Percentiles rank a stretch among this genome's conserved stretches.
These are phyloP conservation scores for Drosophila parabipectinata DNA, from an alignment of 1,140 invertebrate genomes.

Conservation along the genomic window DNA sequence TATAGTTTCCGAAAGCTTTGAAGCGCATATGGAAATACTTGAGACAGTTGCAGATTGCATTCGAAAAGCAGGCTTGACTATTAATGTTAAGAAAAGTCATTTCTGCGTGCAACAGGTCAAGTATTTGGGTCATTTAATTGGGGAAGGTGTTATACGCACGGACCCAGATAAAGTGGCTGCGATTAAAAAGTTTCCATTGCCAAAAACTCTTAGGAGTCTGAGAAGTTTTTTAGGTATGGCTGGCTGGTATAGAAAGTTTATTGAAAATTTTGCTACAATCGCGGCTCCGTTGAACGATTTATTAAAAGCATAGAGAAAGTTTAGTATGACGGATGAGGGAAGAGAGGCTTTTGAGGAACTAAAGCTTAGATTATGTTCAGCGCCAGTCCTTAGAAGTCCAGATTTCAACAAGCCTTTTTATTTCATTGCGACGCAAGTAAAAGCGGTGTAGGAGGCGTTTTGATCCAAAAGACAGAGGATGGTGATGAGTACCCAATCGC, in stretches of 20 bases:
- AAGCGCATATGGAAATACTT: background rate
- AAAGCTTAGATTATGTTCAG: background rate
- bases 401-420: background rate
- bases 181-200: constrained; percentile 3
- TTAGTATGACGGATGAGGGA: background rate
- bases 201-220: background rate
- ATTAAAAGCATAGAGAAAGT: background rate
- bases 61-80: no score
- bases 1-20: background rate
- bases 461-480: background rate
- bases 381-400: background rate
- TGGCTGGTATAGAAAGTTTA: background rate
- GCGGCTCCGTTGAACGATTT: background rate
- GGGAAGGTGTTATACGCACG: constrained; percentile 10
- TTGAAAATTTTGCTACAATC: background rate
- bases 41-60: background rate
- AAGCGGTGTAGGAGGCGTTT: background rate
- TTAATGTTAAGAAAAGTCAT: no score
- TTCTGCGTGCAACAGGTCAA: no score
- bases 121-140: constrained; percentile 2
- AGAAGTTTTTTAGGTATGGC: background rate
- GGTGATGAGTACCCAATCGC: no score
- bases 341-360: background rate
- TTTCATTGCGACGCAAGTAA: background rate
- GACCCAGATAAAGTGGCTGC: constrained; percentile 12